Evolutionary conservation across 2,797 vertebrate genomes (phyloP), one percentile per base, ranked within the genome.

Genomic region (Huso huso): DNA sequence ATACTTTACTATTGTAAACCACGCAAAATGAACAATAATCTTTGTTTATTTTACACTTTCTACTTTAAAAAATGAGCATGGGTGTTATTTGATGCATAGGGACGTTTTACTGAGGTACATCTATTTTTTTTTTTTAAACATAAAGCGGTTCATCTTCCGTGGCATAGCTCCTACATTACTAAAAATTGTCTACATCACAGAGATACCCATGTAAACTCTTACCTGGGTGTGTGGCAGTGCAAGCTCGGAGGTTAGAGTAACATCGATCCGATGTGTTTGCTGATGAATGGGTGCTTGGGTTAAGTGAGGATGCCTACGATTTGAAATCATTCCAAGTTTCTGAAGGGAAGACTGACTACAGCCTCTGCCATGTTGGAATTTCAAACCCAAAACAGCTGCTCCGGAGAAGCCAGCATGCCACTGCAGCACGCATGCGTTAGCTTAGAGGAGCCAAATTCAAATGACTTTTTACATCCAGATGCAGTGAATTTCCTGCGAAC

Each of bases 311-410:
- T 86, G 92, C 89, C 89, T 85, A 86, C 84, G 86, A 87, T 92
- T 85, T 92, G 93, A 95, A 94, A 95, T 85, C 95, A 95, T 92
- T 94, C 94, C 95, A 92, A 95, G 94, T 96, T 93, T 92, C 89
- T 91, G 91, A 88, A 90, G 88, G 89, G 90, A 91, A 91, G 93
- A 92, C 93, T 89, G 93, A 91, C 90, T 91, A 88, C 93, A 92
- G 93, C 93, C 93, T 96, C 94, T 97, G 95, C 95, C 95, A 96
- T 98, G 94, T 97, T 97, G 95, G 94, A 95, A 96, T 95, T 93
- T 93, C 93, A 93, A 93, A 94, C 89, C 92, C 92, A 90, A 94
- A 95, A 97, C 94, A 95, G 95, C 93, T 94, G 93, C 95, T 92
- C 88, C 85, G 76, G 87, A 91, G 87, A 86, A 93, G 92, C 92